Evolutionary conservation across 1,140 invertebrate genomes (phyloP), one percentile per base, ranked within the genome.

Genomic region (Oreohelix idahoensis): DNA sequence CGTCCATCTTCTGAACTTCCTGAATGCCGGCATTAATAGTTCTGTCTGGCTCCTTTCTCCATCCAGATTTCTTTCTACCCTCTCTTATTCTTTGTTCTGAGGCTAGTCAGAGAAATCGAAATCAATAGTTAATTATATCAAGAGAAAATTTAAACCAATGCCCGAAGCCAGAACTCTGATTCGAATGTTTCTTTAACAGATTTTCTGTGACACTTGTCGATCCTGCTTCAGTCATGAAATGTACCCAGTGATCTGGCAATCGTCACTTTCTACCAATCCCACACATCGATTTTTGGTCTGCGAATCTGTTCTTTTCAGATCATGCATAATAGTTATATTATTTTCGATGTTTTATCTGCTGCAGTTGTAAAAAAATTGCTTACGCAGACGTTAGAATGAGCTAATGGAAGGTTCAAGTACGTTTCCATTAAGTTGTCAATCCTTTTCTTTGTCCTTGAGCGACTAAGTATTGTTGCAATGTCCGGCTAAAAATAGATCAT

Each of bases 51-150:
- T 45, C 20, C 53, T 58, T 38, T 53, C 49, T 45, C 45, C 26
- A 1, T 51, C 39, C 39, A 15, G 42, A 20, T 51, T 39, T 36
- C 45, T 76, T 35, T 32, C 26, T 75, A 2, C 29, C n/a, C 71
- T 83, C 38, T 69, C 79, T 80, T 32, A 15, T 49, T 58, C 42
- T 38, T 20, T 71, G 10, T 58, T 45, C 26, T 35, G 13, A 38
- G 26, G 26, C 51, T 20, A 15, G 53, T 58, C 53, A 23, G 17
- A n/a, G 53, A 58, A 10, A 58, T 23, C 23, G 17, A 58, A 58
- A 58, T 58, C 53, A 58, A 58, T 58, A 58, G 53, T 58, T 58
- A 58, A 58, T 58, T 58, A 58, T 58, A 58, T 58, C 53, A 11
- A 20, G 10, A 58, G 53, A 23, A 2, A 58, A 20, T 58, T 58